Evolutionary conservation across 2,113 vertebrate species (phyloP), one percentile per base, ranked within the genome.

Genomic region (Platycercus adscitus): DNA sequence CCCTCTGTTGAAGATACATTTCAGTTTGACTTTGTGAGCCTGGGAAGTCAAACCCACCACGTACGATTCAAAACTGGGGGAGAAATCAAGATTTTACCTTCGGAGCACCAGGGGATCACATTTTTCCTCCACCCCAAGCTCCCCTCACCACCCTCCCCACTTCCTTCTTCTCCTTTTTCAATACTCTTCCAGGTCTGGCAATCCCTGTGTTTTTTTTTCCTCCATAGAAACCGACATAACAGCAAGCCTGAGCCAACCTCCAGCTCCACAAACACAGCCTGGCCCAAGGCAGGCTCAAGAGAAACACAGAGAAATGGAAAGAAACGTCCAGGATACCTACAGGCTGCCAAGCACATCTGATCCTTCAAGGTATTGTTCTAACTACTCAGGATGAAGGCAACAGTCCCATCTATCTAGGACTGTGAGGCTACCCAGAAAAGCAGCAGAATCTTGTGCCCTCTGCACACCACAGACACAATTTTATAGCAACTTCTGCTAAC

Each of bases 161-260:
- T 79, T 94, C 86, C 83, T 79, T 20, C 87, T 71, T 66, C 91
- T 89, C 92, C 64, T 97, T 95, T 98, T 98, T 95, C 89, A 93
- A 98, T 97, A 97, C 98, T 97, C 97, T 97, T 97, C 96, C 89
- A 96, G 89, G 92, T 98, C 98, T 98, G 98, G 98, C 98, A 96
- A 97, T 96, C 96, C 76, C 29, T 91, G 64, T 99, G 98, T 98
- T 98, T 98, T 98, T 98, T 98, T 99, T 98, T 96, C 98, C 98
- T 98, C 99, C 99, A 99, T 99, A 98, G 99, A 99, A 99, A 99
- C 99, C 96, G 98, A 97, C 98, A 99, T 98, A 99, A 99, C 99
- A 99, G 97, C 77, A 53, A 96, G 98, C 96, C 90, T 93, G 97
- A 97, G 98, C 98, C 98, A 98, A 98, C 97, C 98, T 98, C 98